These are phyloP conservation scores for Ammospiza caudacuta DNA, from an alignment of 2,113 vertebrate genomes.

Conservation along the genomic window DNA sequence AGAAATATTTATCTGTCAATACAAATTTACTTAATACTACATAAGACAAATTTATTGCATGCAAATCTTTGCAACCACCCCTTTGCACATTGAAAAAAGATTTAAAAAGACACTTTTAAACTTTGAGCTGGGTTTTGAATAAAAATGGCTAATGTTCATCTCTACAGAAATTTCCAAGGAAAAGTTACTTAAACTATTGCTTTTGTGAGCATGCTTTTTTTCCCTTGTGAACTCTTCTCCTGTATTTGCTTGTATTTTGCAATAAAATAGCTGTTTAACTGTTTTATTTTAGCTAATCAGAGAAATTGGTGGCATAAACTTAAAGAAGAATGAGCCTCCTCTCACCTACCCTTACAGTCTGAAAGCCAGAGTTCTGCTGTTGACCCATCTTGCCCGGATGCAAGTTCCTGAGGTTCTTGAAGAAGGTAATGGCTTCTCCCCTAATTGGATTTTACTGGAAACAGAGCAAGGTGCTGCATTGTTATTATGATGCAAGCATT, in stretches of 20 bases:
- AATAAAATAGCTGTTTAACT: conserved; percentile 16
- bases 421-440: conserved; percentile 83
- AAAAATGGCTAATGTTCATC: background rate
- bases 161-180: background rate
- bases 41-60: background rate
- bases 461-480: background rate
- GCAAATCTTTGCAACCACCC: background rate
- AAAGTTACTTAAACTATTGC: background rate
- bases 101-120: background rate
- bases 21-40: background rate
- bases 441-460: background rate
- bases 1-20: background rate
- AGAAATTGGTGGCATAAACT: conserved; percentile 95
- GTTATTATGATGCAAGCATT: no score
- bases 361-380: conserved; percentile 93
- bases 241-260: background rate
- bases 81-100: background rate
- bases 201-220: background rate
- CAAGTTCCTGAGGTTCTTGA: conserved; percentile 92
- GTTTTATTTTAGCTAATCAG: conserved; percentile 87
- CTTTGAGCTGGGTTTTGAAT: background rate
- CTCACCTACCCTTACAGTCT: conserved; percentile 97
- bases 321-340: conserved; percentile 98
- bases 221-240: background rate
- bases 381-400: conserved; percentile 92